Base-by-base conservation (phyloP, 2,888 invertebrate genomes). In the Chironomus tentans region DNA sequence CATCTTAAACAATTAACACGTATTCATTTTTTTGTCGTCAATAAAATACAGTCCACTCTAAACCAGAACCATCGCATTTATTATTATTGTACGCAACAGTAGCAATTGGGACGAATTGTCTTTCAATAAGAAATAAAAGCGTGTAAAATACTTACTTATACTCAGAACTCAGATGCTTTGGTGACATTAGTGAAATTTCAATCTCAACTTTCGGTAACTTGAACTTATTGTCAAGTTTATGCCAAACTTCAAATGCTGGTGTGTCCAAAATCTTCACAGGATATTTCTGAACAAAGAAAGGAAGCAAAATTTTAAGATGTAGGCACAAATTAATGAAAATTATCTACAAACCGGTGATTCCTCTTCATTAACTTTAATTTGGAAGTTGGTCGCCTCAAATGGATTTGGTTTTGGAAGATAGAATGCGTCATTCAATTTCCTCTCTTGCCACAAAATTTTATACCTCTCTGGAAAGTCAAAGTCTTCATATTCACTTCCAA, bases 141-240 rank as follows among this genome's bases (percentile, higher is more conserved):
- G n/a, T n/a, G n/a, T n/a, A 65, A 10, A 7, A 15, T 7, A 46
- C 92, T 89, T 90, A 71, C 71, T 71, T 50, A 6, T 24, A 71
- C 24, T 24, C 56, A 18, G 72, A 73, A n/a, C 24, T 46, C 15
- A 73, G 7, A 46, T 46, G 62, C 15, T 62, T 61, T 12, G 72
- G 72, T 7, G 90, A 90, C 76, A 92, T 87, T 78, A 94, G 88
- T 82, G 91, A 89, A 81, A 92, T 89, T 79, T 89, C 87, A 79
- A 93, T 88, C 78, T 88, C 87, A 0, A 92, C 92, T 68, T 90
- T 90, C 0, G 96, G 96, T 72, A 93, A 86, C 50, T 89, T 86
- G 82, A 94, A 96, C 82, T 92, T 93, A 79, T 90, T 88, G 82
- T 96, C 96, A 28, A 90, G 90, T 79, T 91, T 90, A 83, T 92